Conservation (phyloP, 2,797 vertebrate species). For the Iguana delicatissima region DNA sequence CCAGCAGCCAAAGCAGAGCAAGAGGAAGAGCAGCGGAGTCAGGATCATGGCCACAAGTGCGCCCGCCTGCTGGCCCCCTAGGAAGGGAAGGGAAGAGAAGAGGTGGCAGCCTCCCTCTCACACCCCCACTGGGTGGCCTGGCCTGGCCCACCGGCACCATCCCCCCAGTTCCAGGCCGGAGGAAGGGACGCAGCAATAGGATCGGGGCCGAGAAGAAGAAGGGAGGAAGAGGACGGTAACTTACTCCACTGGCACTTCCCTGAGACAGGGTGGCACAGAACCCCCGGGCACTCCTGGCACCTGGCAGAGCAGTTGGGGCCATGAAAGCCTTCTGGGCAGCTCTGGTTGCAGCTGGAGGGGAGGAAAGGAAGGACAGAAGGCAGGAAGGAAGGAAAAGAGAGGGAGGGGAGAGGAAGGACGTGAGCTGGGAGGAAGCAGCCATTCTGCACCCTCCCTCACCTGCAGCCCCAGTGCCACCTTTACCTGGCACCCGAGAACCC, state of each 20-base stretch:
- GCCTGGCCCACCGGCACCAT: background rate
- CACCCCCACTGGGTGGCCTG: background rate
- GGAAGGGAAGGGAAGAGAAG: background rate
- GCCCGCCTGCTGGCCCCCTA: conserved; percentile 73
- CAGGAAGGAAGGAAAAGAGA: background rate
- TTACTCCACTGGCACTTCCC: conserved; percentile 88
- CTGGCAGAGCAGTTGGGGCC: conserved; percentile 89
- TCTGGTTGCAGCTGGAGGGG: conserved; percentile 90
- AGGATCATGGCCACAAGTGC: conserved; percentile 84
- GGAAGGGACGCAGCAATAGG: background rate
- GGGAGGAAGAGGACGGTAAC: conserved; percentile 10
- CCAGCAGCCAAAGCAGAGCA: conserved; percentile 81
- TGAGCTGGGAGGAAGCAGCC: background rate
- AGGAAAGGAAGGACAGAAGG: background rate
- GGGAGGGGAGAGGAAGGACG: background rate
- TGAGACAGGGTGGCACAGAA: conserved; percentile 81
- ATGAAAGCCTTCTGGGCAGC: conserved; percentile 85
- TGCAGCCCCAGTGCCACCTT: fast-evolving
- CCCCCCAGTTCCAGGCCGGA: background rate
- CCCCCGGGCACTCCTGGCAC: conserved; percentile 85
- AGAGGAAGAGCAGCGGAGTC: conserved; percentile 85
- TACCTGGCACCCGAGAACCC: conserved; percentile 93
- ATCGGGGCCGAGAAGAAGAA: background rate
- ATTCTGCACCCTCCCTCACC: background rate
- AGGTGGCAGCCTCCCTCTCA: background rate